A percentile compares a stretch with the other conserved stretches of the same genome.
These are phyloP conservation scores for Otolemur garnettii DNA, from an alignment of 2,113 vertebrate species.

Conservation along the genomic window DNA sequence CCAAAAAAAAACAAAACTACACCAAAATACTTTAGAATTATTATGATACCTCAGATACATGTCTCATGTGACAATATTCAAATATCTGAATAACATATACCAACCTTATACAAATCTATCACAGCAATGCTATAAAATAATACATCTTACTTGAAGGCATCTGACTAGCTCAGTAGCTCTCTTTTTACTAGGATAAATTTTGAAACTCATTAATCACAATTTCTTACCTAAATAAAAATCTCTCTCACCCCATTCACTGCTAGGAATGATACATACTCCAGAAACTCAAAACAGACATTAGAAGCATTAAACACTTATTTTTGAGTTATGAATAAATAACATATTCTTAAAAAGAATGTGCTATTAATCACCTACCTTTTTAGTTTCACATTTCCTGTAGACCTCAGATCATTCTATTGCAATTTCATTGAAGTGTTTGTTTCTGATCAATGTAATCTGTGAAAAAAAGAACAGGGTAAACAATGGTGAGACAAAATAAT, in stretches of 20 bases:
- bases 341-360: neutral
- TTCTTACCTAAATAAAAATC: neutral
- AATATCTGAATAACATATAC: neutral
- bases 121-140: neutral
- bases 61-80: neutral
- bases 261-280: neutral
- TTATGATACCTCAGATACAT: neutral
- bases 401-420: neutral
- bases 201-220: neutral
- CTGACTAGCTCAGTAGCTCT: neutral
- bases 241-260: neutral
- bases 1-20: constrained; percentile 9
- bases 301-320: neutral
- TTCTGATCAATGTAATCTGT: constrained; percentile 4
- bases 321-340: neutral
- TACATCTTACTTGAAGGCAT: neutral
- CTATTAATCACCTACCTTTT: neutral
- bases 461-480: neutral
- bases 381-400: neutral
- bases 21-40: neutral
- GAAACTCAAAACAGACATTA: neutral
- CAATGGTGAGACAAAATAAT: neutral
- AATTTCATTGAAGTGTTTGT: neutral
- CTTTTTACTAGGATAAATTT: neutral
- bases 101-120: neutral